Percentiles rank a stretch among this genome's conserved stretches.
phyloP scores from a whole-genome alignment of 2,113 vertebrate species.

The Scortum barcoo region DNA sequence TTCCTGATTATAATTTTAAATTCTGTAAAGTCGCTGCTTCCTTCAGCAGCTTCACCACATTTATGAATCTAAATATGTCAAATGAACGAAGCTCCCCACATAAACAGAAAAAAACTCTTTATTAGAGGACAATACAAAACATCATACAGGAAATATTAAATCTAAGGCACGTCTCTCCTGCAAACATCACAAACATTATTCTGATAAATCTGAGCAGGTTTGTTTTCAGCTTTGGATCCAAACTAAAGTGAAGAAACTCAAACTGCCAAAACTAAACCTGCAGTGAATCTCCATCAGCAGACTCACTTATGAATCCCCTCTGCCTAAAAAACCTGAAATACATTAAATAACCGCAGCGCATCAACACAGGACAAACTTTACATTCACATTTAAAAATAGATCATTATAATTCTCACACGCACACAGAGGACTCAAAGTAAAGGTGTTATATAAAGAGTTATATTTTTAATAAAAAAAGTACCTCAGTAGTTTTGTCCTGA shows the following conservation, averaged over 20 bases:
- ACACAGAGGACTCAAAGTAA: too few species aligned
- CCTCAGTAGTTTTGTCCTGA: not conserved
- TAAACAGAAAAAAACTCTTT: constrained; percentile 24
- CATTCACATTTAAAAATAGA: not conserved
- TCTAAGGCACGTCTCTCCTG: constrained; percentile 13
- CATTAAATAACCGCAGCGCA: not conserved
- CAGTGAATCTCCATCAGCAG: not conserved
- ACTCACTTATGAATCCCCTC: not conserved
- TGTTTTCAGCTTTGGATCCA: too few species aligned
- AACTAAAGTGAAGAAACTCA: not conserved
- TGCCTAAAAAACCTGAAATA: not conserved
- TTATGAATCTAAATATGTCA: not conserved
- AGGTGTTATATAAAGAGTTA: not conserved
- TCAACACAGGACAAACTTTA: not conserved
- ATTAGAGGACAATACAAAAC: constrained; percentile 15
- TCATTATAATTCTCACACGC: too few species aligned
- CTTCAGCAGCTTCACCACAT: too few species aligned
- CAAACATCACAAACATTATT: not conserved
- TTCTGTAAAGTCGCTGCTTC: too few species aligned
- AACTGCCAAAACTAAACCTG: too few species aligned
- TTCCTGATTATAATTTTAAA: too few species aligned
- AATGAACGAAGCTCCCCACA: not conserved
- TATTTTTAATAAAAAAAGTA: not conserved
- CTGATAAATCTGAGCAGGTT: not conserved
- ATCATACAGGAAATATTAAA: not conserved